These are phyloP conservation scores for Synodontis membranacea DNA, from an alignment of 2,113 vertebrate species.

Conservation along the genomic window DNA sequence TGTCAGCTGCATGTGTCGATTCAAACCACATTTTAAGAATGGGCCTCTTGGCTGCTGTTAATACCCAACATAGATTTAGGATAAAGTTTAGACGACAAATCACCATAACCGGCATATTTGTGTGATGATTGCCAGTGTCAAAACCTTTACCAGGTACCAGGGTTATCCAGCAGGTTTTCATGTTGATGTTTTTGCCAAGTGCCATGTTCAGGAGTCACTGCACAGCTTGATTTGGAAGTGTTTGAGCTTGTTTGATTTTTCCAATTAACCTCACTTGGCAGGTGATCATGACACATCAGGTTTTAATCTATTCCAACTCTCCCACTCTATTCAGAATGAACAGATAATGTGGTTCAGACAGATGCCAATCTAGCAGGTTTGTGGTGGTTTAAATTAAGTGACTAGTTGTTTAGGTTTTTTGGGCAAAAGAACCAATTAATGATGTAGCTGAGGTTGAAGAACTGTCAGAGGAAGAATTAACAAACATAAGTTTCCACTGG, in stretches of 20 bases:
- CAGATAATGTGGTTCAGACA: not conserved
- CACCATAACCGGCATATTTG: not conserved
- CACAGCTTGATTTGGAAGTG: not conserved
- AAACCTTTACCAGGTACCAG: not conserved
- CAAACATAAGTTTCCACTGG: too few species aligned
- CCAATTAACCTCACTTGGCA: slow-evolving; percentile 1
- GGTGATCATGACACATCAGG: not conserved
- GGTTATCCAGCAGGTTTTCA: not conserved
- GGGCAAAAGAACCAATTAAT: too few species aligned
- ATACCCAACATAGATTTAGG: not conserved
- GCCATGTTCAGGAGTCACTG: not conserved
- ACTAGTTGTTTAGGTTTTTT: not conserved
- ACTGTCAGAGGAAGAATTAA: too few species aligned
- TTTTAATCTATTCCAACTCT: not conserved
- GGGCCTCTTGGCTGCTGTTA: too few species aligned
- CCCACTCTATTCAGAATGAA: not conserved
- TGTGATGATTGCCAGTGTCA: not conserved
- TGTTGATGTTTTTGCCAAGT: not conserved
- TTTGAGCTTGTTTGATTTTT: not conserved
- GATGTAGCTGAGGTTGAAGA: too few species aligned
- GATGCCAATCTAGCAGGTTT: not conserved
- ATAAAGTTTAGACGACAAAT: not conserved
- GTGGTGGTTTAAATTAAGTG: not conserved
- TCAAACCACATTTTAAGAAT: too few species aligned
- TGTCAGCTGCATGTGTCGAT: not conserved